Percentiles rank a stretch among this genome's conserved stretches.
Conservation (phyloP, 2,113 vertebrate species). For the Regulus satrapa region DNA sequence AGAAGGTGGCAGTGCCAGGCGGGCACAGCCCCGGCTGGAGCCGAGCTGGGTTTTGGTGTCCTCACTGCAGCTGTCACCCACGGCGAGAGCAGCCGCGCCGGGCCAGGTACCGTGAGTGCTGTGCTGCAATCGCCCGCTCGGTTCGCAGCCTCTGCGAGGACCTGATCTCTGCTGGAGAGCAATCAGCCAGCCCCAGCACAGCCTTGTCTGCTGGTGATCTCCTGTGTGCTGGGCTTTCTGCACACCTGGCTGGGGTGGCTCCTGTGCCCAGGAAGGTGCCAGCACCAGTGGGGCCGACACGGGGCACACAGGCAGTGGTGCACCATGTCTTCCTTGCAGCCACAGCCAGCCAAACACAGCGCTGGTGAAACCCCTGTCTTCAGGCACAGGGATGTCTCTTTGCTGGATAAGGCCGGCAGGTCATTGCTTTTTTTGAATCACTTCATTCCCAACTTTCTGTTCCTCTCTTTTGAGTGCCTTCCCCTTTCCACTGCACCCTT, state of each 20-base stretch:
- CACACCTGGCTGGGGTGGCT: neutral
- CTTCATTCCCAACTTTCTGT: neutral
- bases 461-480: neutral
- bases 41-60: neutral
- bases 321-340: rapidly evolving
- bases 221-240: neutral
- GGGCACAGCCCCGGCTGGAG: neutral
- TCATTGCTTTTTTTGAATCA: neutral
- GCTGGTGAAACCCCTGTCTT: rapidly evolving
- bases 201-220: neutral
- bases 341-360: neutral
- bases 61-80: neutral
- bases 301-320: rapidly evolving
- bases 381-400: neutral
- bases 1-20: neutral
- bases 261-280: neutral
- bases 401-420: neutral
- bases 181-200: rapidly evolving
- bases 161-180: neutral
- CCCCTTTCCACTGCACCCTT: neutral
- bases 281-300: rapidly evolving
- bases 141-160: rapidly evolving
- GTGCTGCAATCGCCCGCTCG: neutral
- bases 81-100: rapidly evolving
- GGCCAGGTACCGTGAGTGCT: neutral